A percentile compares a stretch with the other conserved stretches of the same genome.
phyloP scores from a whole-genome alignment of 2,113 vertebrate genomes.

The Campylomormyrus numenius region DNA sequence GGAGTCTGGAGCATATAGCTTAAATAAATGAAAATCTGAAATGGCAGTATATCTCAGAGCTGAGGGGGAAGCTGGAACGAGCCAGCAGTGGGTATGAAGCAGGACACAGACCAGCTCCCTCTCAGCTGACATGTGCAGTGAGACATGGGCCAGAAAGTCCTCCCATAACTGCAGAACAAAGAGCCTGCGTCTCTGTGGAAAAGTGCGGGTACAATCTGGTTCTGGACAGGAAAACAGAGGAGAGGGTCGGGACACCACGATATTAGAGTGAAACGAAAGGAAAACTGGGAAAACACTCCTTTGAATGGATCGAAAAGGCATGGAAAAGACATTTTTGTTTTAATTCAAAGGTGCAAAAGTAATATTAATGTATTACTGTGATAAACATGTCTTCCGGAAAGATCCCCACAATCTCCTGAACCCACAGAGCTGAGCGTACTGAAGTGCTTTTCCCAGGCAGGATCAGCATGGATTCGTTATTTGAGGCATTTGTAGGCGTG shows the following conservation, averaged over 20 bases:
- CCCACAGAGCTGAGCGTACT: neutral
- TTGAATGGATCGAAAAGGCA: neutral
- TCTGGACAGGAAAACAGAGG: neutral
- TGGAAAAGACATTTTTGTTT: neutral
- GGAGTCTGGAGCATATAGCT: no score
- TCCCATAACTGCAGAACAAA: neutral
- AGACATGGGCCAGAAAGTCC: neutral
- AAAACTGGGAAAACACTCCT: neutral
- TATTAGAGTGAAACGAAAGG: neutral
- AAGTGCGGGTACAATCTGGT: neutral
- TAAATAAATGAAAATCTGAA: neutral
- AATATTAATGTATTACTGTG: neutral
- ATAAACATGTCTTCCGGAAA: neutral
- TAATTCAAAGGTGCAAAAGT: neutral
- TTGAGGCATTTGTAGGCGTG: neutral
- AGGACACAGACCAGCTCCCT: neutral
- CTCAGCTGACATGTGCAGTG: neutral
- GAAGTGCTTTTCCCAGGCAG: neutral
- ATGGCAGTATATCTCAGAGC: neutral
- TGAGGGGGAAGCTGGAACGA: neutral
- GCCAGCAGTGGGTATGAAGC: no score
- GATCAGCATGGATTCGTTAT: neutral
- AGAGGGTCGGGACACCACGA: neutral
- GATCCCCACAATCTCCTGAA: neutral
- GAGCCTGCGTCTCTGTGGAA: neutral